Evolutionary conservation across 1,140 invertebrate species (phyloP), one percentile per base, ranked within the genome.

Genomic region (Laupala kohalensis): DNA sequence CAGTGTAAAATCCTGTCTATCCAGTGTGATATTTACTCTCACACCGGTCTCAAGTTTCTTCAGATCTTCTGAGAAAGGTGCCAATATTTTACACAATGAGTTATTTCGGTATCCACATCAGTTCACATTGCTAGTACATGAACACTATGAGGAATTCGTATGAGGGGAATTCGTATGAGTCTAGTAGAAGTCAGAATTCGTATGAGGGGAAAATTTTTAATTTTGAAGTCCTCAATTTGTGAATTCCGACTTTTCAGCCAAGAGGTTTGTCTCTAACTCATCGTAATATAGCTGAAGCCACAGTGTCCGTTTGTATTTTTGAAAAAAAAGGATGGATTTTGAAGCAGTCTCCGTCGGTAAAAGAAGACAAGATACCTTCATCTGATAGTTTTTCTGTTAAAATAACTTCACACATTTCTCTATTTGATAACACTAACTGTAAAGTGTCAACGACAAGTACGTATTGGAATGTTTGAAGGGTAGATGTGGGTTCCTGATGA

Each of bases 211-310:
- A 6, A 73, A 62, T 66, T 73, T 75, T 28, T 65, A 5, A 65
- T 74, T 65, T 28, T 37, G 74, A 24, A 64, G 30, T 19, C 74
- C n/a, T 73, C n/a, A 75, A 64, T 69, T 75, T 75, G 64, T 75
- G 74, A 24, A 71, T 66, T 25, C 68, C 73, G n/a, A 70, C 74
- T 66, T 75, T 75, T 64, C 73, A 72, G 15, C 74, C 74, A 3
- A 75, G 53, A 66, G 74, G 74, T 27, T 73, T 74, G 72, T 71
- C 72, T 75, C 74, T 25, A 75, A 53, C 65, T 74, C 74, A 74
- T 71, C 70, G 26, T 71, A 71, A 25, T 71, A 71, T 19, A 71
- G 23, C 23, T 71, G 62, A 13, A 71, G 19, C 53, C 62, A 4
- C 23, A 71, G 53, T 4, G 70, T 62, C 70, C 67, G 25, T 12